Percentiles rank a stretch among this genome's conserved stretches.
Evolutionary conservation across 2,888 invertebrate species (phyloP).

Genomic region (Falcaria lacertinaria): DNA sequence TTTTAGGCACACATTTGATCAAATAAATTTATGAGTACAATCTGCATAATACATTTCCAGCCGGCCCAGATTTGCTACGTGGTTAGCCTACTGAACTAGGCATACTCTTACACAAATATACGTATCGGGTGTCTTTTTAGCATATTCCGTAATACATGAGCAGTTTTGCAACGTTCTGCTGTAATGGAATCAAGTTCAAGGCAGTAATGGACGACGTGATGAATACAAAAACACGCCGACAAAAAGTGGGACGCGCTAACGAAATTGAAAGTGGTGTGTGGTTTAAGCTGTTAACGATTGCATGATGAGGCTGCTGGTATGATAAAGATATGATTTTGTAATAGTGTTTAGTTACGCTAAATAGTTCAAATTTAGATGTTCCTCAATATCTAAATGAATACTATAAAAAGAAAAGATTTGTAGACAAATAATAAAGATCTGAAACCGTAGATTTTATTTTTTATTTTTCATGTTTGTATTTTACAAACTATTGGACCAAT

Average conservation of each 20-base stretch:
- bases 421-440: no score
- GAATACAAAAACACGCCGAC: conserved; percentile 35
- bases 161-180: conserved; percentile 22
- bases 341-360: background rate
- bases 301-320: background rate
- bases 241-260: conserved; percentile 36
- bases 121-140: conserved; percentile 11
- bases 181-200: conserved; percentile 55
- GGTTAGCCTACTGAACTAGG: conserved; percentile 25
- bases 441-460: no score
- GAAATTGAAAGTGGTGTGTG: conserved; percentile 47
- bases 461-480: no score
- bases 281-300: conserved; percentile 19
- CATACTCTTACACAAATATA: conserved; percentile 9
- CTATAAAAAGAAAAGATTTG: no score
- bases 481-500: no score
- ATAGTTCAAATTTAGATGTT: no score
- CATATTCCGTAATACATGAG: conserved; percentile 32
- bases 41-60: conserved; percentile 28
- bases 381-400: no score
- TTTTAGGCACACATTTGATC: conserved; percentile 1
- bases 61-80: conserved; percentile 25
- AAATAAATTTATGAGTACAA: conserved; percentile 16
- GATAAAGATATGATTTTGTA: background rate
- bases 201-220: conserved; percentile 41